These are phyloP conservation scores for Colistium nudipinnis DNA, from an alignment of 2,113 vertebrate genomes.

Conservation along the genomic window DNA sequence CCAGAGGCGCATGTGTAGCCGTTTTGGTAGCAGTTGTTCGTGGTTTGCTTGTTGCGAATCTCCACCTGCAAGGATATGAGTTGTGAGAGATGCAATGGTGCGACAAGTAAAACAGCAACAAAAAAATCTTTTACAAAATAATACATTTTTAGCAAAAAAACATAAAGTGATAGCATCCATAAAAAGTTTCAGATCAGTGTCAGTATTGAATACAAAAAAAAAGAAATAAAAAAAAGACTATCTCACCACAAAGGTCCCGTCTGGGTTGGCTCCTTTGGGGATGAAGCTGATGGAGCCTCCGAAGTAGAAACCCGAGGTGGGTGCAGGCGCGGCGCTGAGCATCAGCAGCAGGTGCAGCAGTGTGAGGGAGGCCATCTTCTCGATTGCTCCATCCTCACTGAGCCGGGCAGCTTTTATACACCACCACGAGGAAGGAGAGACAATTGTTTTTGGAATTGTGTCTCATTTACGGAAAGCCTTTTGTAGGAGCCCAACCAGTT, in stretches of 20 bases:
- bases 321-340: conserved; percentile 2
- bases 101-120: no score
- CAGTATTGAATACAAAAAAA: no score
- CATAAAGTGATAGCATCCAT: no score
- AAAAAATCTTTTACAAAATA: no score
- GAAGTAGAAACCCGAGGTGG: background rate
- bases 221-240: no score
- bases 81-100: no score
- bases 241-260: conserved; percentile 3
- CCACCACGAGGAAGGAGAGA: background rate
- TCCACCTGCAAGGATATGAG: conserved; percentile 55
- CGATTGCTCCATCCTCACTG: background rate
- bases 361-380: conserved; percentile 8
- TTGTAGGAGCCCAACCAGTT: no score
- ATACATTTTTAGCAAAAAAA: no score
- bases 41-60: conserved; percentile 34
- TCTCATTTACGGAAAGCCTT: no score
- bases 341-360: conserved; percentile 24
- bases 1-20: background rate
- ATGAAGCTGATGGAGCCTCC: conserved; percentile 47
- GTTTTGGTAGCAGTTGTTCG: background rate
- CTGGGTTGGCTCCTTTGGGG: conserved; percentile 19
- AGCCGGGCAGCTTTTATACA: background rate
- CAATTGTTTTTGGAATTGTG: no score
- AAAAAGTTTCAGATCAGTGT: no score